Conservation (phyloP, 2,113 vertebrate species). For the Cynoglossus semilaevis region DNA sequence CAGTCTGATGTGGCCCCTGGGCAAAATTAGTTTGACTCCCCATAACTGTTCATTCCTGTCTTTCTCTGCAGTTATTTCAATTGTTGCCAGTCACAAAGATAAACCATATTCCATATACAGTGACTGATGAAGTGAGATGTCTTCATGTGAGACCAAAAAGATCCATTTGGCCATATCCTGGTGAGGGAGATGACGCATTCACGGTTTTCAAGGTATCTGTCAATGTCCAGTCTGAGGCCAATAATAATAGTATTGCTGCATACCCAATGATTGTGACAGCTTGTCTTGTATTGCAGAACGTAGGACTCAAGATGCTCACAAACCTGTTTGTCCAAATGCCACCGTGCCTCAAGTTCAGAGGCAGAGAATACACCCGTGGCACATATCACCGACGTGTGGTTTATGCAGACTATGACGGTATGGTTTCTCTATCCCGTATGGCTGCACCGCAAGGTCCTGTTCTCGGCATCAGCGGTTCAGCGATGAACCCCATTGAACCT, state of each 20-base stretch:
- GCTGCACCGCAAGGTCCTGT: neutral
- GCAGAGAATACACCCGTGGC: slow-evolving; percentile 31
- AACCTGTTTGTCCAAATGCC: slow-evolving; percentile 49
- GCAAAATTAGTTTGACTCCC: too few species aligned
- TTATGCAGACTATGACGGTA: too few species aligned
- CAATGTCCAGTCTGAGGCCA: too few species aligned
- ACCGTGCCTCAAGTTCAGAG: slow-evolving; percentile 41
- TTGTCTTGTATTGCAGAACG: slow-evolving; percentile 62
- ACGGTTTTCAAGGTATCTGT: slow-evolving; percentile 58
- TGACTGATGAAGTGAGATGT: slow-evolving; percentile 37
- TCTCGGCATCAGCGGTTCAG: accelerated
- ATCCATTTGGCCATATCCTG: neutral
- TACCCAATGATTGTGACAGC: too few species aligned
- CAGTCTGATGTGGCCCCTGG: too few species aligned
- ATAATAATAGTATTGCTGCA: too few species aligned
- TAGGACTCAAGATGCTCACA: slow-evolving; percentile 80
- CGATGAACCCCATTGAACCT: too few species aligned
- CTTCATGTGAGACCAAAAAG: slow-evolving; percentile 57
- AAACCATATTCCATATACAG: slow-evolving; percentile 9
- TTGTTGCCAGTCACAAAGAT: slow-evolving; percentile 48
- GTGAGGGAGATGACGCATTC: neutral
- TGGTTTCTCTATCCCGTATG: too few species aligned
- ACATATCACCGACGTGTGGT: too few species aligned
- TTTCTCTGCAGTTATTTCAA: slow-evolving; percentile 58
- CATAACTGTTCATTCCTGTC: neutral